These are phyloP conservation scores for Bedellia somnulentella DNA, from an alignment of 2,888 invertebrate species.

Conservation along the genomic window DNA sequence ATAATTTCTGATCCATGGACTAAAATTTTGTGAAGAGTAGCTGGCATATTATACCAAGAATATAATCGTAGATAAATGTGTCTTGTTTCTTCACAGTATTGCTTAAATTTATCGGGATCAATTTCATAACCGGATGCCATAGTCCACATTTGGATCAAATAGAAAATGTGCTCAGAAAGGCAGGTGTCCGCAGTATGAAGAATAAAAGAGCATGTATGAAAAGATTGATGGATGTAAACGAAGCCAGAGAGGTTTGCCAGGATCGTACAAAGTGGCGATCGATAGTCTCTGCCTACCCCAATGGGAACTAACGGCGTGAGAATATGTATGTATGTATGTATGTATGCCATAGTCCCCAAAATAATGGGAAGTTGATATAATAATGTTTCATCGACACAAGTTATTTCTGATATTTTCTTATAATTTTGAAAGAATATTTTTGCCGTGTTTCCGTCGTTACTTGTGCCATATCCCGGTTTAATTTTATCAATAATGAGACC, in stretches of 20 bases:
- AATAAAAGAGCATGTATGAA: no score
- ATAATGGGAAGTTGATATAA: conserved; percentile 3
- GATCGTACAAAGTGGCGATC: no score
- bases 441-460: not conserved
- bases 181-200: no score
- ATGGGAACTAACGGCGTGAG: no score
- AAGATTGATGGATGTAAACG: no score
- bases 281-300: no score
- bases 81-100: conserved; percentile 6
- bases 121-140: conserved; percentile 5
- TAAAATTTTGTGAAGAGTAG: conserved; percentile 8
- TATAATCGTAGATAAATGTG: conserved; percentile 5
- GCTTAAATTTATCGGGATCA: conserved; percentile 4
- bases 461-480: not conserved
- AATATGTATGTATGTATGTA: no score
- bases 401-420: conserved; percentile 3
- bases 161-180: no score
- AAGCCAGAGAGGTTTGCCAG: no score
- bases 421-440: no score
- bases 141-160: no score
- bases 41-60: conserved; percentile 8
- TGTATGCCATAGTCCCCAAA: conserved; percentile 2
- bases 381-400: conserved; percentile 4
- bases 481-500: not conserved
- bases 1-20: conserved; percentile 9